Base-by-base conservation (phyloP, 1,140 invertebrate genomes). In the Cecropterus lyciades region DNA sequence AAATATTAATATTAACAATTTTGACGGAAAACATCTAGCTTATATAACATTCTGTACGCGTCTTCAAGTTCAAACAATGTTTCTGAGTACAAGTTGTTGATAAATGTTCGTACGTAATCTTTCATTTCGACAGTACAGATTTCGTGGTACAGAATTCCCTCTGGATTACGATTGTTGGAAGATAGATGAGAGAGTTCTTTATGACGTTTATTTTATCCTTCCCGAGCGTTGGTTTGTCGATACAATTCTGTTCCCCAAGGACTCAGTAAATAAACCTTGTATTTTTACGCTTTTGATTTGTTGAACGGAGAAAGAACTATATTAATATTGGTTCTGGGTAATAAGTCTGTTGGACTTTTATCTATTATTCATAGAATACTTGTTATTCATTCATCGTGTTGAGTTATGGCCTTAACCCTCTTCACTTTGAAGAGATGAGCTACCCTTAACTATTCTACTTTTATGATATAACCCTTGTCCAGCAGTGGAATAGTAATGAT, bases 171-270 rank as follows among this genome's bases (percentile, higher is more conserved):
- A 16, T 15, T 52, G 49, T 52, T 37, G 27, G 27, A 37, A 33
- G 51, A 53, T 10, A 37, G 14, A 37, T 37, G 27, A 37, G 24
- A 53, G 14, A 37, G 13, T 9, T 53, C 51, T 37, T 37, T 37
- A 53, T 33, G 51, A 53, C 27, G 30, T 53, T 10, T 33, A 37
- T 53, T 53, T 33, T 53, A 53, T 53, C 14, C 27, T 8, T 16
- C 13, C 8, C 13, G 27, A 37, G 51, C 27, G 51, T 15, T 16
- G 30, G 27, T 53, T 37, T 37, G 27, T 48, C 17, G 46, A 24
- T 15, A 37, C 51, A 15, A 16, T 16, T 52, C 13, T 52, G 37
- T 16, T 53, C 51, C 30, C 51, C 5, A 14, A 33, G 27, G 51
- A 33, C 14, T 15, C 49, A 15, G 20, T 53, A 10, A 33, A 53